phyloP scores from a whole-genome alignment of 2,797 vertebrate genomes.

The Lagodon rhomboides region DNA sequence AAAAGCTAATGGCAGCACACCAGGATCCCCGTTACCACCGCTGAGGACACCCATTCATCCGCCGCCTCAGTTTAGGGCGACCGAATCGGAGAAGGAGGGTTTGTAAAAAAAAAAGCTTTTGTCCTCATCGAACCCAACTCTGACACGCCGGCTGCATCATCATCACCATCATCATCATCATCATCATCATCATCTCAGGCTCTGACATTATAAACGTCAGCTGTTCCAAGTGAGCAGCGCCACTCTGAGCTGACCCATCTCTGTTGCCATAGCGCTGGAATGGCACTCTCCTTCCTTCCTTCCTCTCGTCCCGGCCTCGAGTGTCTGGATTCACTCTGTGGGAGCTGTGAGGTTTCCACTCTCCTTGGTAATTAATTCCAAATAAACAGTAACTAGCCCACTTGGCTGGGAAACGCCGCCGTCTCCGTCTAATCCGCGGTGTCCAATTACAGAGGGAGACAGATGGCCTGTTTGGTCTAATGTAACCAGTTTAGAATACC shows the following conservation, averaged over 20 bases:
- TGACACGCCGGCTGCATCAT: slow-evolving; percentile 36
- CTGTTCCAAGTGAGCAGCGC: too few relatives aligned
- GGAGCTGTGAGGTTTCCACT: slow-evolving; percentile 68
- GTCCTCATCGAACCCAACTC: slow-evolving; percentile 26
- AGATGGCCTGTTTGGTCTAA: slow-evolving; percentile 78
- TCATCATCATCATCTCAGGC: slow-evolving; percentile 39
- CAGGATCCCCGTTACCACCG: slow-evolving; percentile 56
- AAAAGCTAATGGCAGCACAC: slow-evolving; percentile 59
- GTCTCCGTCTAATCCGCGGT: slow-evolving; percentile 69
- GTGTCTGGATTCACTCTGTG: slow-evolving; percentile 68
- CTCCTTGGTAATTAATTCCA: slow-evolving; percentile 81
- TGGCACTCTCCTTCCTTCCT: slow-evolving; percentile 34
- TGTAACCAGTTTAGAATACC: slow-evolving; percentile 78
- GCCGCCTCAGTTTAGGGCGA: slow-evolving; percentile 52
- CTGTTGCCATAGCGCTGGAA: slow-evolving; percentile 40
- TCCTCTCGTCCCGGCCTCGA: slow-evolving; percentile 49
- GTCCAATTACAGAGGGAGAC: slow-evolving; percentile 75
- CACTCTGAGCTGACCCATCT: slow-evolving; percentile 22
- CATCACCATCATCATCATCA: not conserved
- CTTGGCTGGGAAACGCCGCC: slow-evolving; percentile 69
- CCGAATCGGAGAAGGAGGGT: slow-evolving; percentile 26
- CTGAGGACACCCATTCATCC: slow-evolving; percentile 59
- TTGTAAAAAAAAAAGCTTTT: slow-evolving; percentile 38
- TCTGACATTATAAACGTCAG: slow-evolving; percentile 42
- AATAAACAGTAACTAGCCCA: slow-evolving; percentile 82